Evolutionary conservation across 2,113 vertebrate genomes (phyloP).

Genomic region (Sprattus sprattus): DNA sequence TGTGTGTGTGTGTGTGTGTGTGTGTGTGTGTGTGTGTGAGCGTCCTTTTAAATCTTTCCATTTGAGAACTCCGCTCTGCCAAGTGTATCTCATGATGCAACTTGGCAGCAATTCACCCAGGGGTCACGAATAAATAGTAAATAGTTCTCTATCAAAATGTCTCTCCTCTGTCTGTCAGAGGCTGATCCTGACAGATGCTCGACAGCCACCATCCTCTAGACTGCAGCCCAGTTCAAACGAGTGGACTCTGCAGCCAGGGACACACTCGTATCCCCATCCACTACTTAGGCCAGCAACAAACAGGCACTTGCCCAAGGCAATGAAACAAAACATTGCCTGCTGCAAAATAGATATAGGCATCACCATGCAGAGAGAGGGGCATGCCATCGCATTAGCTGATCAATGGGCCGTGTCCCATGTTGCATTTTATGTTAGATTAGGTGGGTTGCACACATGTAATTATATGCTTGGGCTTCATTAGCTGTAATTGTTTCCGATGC

Average conservation of each 20-base stretch:
- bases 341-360: background rate
- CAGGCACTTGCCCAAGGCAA: background rate
- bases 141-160: background rate
- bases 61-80: background rate
- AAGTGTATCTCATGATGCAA: background rate
- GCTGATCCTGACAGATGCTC: background rate
- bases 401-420: slow-evolving; percentile 4
- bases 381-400: background rate
- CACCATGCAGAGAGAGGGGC: background rate
- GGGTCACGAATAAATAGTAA: background rate
- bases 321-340: background rate
- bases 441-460: slow-evolving; percentile 8
- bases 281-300: slow-evolving; percentile 4
- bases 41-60: background rate
- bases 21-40: background rate
- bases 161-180: background rate
- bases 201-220: background rate
- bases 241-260: background rate
- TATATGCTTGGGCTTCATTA: background rate
- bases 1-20: slow-evolving; percentile 11
- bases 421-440: background rate
- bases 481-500: background rate
- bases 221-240: background rate
- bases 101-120: background rate
- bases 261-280: background rate